Percentiles rank a stretch among this genome's conserved stretches.
Conservation (phyloP, 2,113 vertebrate genomes). For the Ondatra zibethicus region DNA sequence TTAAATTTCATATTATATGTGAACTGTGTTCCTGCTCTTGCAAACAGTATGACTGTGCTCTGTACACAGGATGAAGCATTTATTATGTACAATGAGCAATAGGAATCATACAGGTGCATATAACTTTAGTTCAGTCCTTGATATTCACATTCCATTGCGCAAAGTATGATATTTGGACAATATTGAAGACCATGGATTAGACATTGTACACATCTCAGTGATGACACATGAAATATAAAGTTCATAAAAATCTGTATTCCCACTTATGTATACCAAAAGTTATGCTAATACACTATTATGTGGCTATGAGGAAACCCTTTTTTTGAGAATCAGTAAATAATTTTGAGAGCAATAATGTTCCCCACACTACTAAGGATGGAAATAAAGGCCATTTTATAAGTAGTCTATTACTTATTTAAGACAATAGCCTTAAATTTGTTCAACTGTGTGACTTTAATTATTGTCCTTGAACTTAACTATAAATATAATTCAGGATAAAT, state of each 20-base stretch:
- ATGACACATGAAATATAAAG: not conserved
- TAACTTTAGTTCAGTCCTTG: not conserved
- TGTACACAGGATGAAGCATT: not conserved
- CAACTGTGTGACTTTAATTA: not conserved
- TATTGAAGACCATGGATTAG: not conserved
- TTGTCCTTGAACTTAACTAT: not conserved
- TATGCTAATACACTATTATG: not conserved
- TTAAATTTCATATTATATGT: not conserved
- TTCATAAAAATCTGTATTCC: not conserved
- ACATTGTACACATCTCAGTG: not conserved
- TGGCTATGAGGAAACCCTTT: not conserved
- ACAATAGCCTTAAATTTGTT: not conserved
- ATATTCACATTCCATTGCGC: not conserved
- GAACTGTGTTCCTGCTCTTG: not conserved
- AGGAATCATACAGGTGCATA: not conserved
- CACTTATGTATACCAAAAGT: not conserved
- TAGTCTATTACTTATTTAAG: not conserved
- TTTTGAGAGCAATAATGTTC: not conserved
- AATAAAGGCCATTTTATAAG: not conserved
- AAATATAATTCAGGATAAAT: not conserved
- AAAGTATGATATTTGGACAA: not conserved
- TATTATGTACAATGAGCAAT: not conserved
- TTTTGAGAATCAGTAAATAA: not conserved
- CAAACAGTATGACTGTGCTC: too few species aligned
- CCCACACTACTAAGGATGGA: not conserved